Percentiles rank a stretch among this genome's conserved stretches.
Evolutionary conservation across 2,888 invertebrate genomes (phyloP).

Genomic region (Xestia sexstrigata): DNA sequence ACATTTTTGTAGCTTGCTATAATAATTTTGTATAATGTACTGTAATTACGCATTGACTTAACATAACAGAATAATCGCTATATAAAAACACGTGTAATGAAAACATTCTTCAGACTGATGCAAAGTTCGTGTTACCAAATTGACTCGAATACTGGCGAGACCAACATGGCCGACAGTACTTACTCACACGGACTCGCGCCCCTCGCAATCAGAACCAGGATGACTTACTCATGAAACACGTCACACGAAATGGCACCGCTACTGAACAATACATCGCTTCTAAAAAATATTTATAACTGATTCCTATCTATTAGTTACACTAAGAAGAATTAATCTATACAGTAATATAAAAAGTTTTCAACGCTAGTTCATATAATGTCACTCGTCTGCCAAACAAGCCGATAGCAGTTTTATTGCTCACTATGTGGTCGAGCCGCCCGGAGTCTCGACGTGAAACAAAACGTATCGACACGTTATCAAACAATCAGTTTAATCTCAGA

Average conservation of each 20-base stretch:
- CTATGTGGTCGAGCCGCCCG: slow-evolving; percentile 72
- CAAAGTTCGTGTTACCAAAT: slow-evolving; percentile 67
- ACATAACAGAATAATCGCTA: slow-evolving; percentile 65
- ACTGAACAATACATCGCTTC: slow-evolving; percentile 80
- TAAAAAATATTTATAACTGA: slow-evolving; percentile 81
- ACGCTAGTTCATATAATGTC: slow-evolving; percentile 78
- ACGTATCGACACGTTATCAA: slow-evolving; percentile 65
- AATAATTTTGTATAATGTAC: slow-evolving; percentile 73
- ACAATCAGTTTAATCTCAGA: slow-evolving; percentile 80
- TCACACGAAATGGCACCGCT: slow-evolving; percentile 86
- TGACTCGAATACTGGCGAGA: slow-evolving; percentile 50
- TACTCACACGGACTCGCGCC: slow-evolving; percentile 21
- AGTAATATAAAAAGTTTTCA: slow-evolving; percentile 81
- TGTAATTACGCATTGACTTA: slow-evolving; percentile 71
- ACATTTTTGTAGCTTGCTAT: slow-evolving; percentile 77
- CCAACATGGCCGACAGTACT: slow-evolving; percentile 10
- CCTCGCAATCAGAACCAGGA: slow-evolving; percentile 51
- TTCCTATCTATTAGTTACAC: slow-evolving; percentile 82
- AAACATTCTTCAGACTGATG: slow-evolving; percentile 65
- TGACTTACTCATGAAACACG: slow-evolving; percentile 71
- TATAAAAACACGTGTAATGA: slow-evolving; percentile 68
- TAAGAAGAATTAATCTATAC: slow-evolving; percentile 81
- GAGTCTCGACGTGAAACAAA: slow-evolving; percentile 68
- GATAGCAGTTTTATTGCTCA: slow-evolving; percentile 80
- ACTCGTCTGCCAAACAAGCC: slow-evolving; percentile 77